These are phyloP conservation scores for Lasius fuliginosus DNA, from an alignment of 2,888 invertebrate species.

Conservation along the genomic window DNA sequence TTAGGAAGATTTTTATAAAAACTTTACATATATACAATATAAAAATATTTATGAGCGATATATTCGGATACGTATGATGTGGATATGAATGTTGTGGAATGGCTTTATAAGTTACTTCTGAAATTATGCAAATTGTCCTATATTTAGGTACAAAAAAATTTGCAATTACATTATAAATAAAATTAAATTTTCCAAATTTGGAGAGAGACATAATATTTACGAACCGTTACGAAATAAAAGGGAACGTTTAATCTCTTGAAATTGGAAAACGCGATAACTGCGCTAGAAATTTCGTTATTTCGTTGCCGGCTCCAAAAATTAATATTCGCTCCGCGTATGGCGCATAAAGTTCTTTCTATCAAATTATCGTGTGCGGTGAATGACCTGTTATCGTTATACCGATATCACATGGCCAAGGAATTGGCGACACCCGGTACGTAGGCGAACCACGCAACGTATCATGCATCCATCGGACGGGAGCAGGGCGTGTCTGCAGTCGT, in stretches of 20 bases:
- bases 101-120: not conserved
- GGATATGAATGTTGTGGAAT: not conserved
- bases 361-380: conserved; percentile 41
- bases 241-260: not conserved
- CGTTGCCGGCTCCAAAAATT: not conserved
- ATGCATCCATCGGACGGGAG: conserved; percentile 80
- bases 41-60: not conserved
- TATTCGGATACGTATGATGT: not conserved
- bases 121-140: not conserved
- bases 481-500: conserved; percentile 83
- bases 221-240: not conserved
- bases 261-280: not conserved
- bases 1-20: not conserved
- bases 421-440: conserved; percentile 78
- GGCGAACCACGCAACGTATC: conserved; percentile 81
- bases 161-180: not conserved
- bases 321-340: not conserved
- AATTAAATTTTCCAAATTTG: not conserved
- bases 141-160: not conserved
- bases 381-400: conserved; percentile 22
- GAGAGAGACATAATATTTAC: not conserved
- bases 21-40: not conserved
- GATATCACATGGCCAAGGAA: conserved; percentile 51
- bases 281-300: not conserved
- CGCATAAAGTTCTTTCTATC: not conserved